A percentile compares a stretch with the other conserved stretches of the same genome.
Evolutionary conservation across 2,888 invertebrate genomes (phyloP).

Genomic region (Invenusta paracnida): DNA sequence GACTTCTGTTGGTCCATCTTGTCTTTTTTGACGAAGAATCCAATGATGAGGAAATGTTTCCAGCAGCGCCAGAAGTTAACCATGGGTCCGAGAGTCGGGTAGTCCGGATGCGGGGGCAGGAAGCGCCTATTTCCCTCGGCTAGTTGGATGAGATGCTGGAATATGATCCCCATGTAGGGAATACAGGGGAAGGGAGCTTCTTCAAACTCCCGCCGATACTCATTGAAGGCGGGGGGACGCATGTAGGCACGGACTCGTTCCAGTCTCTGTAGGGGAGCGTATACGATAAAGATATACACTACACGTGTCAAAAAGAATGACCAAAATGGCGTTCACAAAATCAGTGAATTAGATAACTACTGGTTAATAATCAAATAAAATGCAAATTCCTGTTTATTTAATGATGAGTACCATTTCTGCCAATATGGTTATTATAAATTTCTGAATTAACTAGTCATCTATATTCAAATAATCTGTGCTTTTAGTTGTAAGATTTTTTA

Average conservation of each 20-base stretch:
- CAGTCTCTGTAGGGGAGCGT: background rate
- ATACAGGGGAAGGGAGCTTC: background rate
- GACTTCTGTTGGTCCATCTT: background rate
- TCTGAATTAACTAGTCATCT: no score
- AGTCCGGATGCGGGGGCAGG: background rate
- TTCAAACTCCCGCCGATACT: background rate
- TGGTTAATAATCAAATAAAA: no score
- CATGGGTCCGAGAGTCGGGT: background rate
- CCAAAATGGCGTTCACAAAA: no score
- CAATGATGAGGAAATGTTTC: background rate
- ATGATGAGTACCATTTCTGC: no score
- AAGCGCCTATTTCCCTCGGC: background rate
- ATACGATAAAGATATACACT: no score
- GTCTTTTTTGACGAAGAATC: background rate
- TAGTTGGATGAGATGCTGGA: background rate
- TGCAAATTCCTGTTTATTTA: no score
- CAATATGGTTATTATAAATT: no score
- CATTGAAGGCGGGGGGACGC: background rate
- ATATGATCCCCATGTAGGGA: background rate
- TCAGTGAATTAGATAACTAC: no score
- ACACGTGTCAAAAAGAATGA: no score
- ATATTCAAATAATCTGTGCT: no score
- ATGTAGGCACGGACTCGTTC: background rate
- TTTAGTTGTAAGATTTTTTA: no score
- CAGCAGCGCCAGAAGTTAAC: background rate